phyloP scores from a whole-genome alignment of 1,140 invertebrate species.

The Papilio xuthus region DNA sequence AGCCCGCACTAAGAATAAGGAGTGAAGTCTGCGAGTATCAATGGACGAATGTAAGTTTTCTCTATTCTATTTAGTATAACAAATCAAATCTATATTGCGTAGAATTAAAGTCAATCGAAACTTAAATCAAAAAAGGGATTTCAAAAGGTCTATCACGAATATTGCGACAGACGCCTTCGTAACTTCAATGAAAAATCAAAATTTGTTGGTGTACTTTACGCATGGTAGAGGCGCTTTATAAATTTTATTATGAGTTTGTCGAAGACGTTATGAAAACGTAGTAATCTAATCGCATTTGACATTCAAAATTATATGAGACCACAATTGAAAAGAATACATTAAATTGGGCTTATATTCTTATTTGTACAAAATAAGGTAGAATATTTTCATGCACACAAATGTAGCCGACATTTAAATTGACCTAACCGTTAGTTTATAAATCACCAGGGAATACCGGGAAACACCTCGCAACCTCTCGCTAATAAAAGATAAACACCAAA shows the following conservation, averaged over 20 bases:
- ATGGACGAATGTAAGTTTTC: slow-evolving; percentile 39
- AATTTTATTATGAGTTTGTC: too few species aligned
- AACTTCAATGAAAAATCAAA: too few species aligned
- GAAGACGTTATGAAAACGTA: too few species aligned
- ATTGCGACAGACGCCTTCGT: too few species aligned
- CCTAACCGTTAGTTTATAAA: background rate
- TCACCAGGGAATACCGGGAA: slow-evolving; percentile 13
- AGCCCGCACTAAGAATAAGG: slow-evolving; percentile 23
- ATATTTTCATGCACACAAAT: background rate
- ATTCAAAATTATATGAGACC: too few species aligned
- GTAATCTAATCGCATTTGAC: too few species aligned
- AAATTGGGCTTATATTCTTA: too few species aligned
- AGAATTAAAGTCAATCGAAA: background rate
- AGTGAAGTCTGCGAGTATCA: slow-evolving; percentile 38
- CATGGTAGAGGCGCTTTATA: too few species aligned
- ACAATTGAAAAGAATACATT: too few species aligned
- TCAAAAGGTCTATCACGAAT: too few species aligned
- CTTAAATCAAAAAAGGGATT: background rate
- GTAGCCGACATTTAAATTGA: background rate
- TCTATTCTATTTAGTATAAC: background rate
- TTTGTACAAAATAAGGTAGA: too few species aligned
- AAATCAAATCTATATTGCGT: background rate
- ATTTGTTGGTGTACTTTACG: too few species aligned
- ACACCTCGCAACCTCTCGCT: slow-evolving; percentile 20
- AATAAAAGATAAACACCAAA: slow-evolving; percentile 29